Percentiles rank a stretch among this genome's conserved stretches.
Conservation (phyloP, 1,140 invertebrate species). For the Neodiprion lecontei region DNA sequence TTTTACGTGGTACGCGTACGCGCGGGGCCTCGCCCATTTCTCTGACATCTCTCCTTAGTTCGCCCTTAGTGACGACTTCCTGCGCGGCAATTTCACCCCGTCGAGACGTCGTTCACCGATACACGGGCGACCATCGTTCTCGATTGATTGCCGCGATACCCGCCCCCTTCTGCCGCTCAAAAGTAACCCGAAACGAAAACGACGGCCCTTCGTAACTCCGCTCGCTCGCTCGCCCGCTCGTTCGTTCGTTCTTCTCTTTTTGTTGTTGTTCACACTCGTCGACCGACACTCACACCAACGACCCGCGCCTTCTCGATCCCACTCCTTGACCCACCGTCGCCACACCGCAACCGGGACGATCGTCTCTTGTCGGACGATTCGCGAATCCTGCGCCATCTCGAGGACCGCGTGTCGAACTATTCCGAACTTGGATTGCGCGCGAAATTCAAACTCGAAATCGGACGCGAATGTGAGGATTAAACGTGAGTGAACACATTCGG, state of each 20-base stretch:
- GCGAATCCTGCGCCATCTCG: no score
- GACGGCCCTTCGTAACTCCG: background rate
- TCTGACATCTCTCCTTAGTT: slow-evolving; percentile 27
- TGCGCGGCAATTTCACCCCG: background rate
- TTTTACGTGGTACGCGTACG: slow-evolving; percentile 26
- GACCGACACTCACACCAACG: background rate
- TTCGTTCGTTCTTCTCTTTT: background rate
- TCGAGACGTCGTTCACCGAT: slow-evolving; percentile 1
- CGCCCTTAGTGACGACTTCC: background rate
- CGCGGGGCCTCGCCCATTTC: slow-evolving; percentile 33
- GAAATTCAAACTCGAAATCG: no score
- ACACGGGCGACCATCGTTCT: background rate
- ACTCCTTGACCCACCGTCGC: no score
- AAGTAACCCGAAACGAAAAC: background rate
- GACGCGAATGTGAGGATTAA: no score
- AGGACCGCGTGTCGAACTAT: no score
- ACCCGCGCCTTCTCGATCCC: no score
- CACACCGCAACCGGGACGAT: no score
- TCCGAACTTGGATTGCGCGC: no score
- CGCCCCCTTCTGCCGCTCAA: background rate
- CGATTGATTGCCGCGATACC: background rate
- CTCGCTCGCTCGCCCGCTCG: background rate
- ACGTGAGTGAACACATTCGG: no score
- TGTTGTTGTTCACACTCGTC: background rate
- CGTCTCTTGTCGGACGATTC: no score